Conservation (phyloP, 37 sponge, comb jelly and placozoan species). For the Dysidea cf. avara region DNA sequence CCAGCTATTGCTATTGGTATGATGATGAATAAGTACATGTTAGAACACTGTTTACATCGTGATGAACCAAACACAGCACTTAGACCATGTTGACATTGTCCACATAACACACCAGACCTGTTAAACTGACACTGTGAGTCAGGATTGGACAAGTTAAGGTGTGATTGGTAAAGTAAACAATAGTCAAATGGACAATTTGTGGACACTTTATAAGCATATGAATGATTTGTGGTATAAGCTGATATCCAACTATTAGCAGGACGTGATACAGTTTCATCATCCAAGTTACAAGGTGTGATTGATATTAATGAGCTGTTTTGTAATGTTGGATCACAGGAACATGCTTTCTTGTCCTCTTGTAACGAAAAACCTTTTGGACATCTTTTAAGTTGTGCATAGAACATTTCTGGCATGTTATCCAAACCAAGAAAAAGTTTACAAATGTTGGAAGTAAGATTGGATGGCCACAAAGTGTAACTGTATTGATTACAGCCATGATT, state of each 20-base stretch:
- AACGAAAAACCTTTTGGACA: slow-evolving; percentile 5
- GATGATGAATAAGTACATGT: slow-evolving; percentile 19
- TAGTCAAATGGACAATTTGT: slow-evolving; percentile 12
- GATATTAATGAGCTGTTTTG: not conserved
- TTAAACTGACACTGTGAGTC: slow-evolving; percentile 17
- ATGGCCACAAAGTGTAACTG: no score
- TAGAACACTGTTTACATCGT: slow-evolving; percentile 21
- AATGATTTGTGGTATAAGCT: no score
- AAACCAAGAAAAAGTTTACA: no score
- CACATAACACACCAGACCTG: slow-evolving; percentile 36
- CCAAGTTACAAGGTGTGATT: no score
- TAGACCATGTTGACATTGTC: slow-evolving; percentile 3
- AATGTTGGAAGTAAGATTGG: no score
- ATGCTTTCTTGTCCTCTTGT: not conserved
- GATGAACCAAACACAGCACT: slow-evolving; percentile 28
- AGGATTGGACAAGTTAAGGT: not conserved
- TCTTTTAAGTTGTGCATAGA: not conserved
- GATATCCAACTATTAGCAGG: no score
- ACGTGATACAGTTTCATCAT: no score
- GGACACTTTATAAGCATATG: no score
- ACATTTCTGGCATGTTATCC: no score
- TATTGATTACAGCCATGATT: no score
- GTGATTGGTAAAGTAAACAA: not conserved
- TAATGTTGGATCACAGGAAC: not conserved
- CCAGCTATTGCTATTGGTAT: slow-evolving; percentile 13